Evolutionary conservation across 2,113 vertebrate species (phyloP), one percentile per base, ranked within the genome.

Genomic region (Gavialis gangeticus): DNA sequence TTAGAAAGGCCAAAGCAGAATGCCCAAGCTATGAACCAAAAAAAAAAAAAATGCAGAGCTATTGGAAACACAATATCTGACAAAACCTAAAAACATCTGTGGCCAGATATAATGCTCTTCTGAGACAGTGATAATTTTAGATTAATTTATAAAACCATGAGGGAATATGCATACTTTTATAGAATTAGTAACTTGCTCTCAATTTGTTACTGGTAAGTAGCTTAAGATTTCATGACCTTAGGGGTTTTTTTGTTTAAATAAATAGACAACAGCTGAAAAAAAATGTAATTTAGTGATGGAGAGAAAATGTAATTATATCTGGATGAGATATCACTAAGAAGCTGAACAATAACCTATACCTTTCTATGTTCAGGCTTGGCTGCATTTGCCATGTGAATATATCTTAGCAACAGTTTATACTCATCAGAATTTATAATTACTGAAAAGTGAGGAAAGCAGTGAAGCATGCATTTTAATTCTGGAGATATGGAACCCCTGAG

Each of bases 381-480:
- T 92, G 25, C 5, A 78, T 88, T 93, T 94, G 55, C 77, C 85
- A 58, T 67, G 13, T 82, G 75, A 96, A 75, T 63, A 87, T 80
- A 82, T 90, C 75, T 96, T 93, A 95, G 64, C 81, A 94, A 91
- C 91, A 87, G 76, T 92, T 91, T 92, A 91, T 82, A 90, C 84
- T 95, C 90, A 95, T 30, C 58, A 97, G 88, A 95, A 95, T 97
- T 94, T 95, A 67, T 94, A 97, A 95, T 94, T 93, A 80, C 60
- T 89, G 64, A 83, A 94, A 95, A 84, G 76, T 83, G 59, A 96
- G 84, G 73, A 94, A 95, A 55, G 71, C 67, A 96, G 92, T 88
- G 90, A 93, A 88, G 60, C 80, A 60, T 85, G 63, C 46, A 93
- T 96, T 97, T 96, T 95, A 95, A 92, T 93, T 92, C 90, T 90